These are phyloP conservation scores for Tachysurus vachellii DNA, from an alignment of 2,113 vertebrate species.

Conservation along the genomic window DNA sequence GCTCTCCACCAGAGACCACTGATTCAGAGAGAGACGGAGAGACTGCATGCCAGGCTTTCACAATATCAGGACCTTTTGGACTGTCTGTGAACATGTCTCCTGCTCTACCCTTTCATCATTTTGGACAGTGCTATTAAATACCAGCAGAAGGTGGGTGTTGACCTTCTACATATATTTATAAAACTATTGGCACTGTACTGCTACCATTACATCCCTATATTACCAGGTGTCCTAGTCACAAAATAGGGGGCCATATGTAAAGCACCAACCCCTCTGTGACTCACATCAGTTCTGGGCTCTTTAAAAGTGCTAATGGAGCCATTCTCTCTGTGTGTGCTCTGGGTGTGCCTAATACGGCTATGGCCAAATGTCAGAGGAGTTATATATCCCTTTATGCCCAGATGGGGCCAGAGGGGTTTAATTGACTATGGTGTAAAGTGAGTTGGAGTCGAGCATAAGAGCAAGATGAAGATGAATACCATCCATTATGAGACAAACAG, in stretches of 20 bases:
- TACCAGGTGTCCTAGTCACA: conserved; percentile 21
- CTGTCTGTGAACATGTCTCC: conserved; percentile 12
- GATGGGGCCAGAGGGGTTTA: conserved; percentile 72
- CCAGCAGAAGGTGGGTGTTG: background rate
- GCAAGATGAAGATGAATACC: conserved; percentile 76
- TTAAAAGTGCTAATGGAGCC: conserved; percentile 68
- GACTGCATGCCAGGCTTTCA: conserved; percentile 6
- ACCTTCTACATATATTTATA: background rate
- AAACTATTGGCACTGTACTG: background rate
- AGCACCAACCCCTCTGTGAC: conserved; percentile 26
- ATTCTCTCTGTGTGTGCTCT: conserved; percentile 65
- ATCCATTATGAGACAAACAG: conserved; percentile 77
- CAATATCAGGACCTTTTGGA: background rate
- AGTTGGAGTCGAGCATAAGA: conserved; percentile 74
- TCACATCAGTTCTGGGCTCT: conserved; percentile 49
- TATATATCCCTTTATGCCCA: conserved; percentile 77
- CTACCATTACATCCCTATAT: conserved; percentile 1
- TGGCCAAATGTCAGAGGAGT: conserved; percentile 76
- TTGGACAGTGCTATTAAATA: conserved; percentile 7
- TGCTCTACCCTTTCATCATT: background rate
- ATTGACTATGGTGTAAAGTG: conserved; percentile 76
- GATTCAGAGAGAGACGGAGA: conserved; percentile 11
- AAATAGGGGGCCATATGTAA: conserved; percentile 34
- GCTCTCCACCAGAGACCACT: conserved; percentile 25
- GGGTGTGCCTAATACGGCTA: conserved; percentile 73